These are phyloP conservation scores for Anniella stebbinsi DNA, from an alignment of 2,797 vertebrate species.

Conservation along the genomic window DNA sequence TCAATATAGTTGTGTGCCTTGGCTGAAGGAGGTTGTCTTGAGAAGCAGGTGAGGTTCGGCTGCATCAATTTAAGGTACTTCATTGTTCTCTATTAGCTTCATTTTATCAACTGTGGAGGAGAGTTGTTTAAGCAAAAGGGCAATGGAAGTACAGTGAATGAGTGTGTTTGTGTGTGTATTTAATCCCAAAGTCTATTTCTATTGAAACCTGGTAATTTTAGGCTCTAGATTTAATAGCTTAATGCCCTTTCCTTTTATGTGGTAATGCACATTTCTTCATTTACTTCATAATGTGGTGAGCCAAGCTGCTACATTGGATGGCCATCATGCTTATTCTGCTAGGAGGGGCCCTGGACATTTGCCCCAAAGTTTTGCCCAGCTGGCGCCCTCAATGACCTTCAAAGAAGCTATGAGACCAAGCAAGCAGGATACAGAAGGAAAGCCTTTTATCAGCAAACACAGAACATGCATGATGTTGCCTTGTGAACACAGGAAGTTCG, in stretches of 20 bases:
- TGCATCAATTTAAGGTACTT: not conserved
- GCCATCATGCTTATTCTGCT: not conserved
- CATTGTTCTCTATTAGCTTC: not conserved
- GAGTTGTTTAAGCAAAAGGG: not conserved
- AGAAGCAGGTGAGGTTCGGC: slow-evolving; percentile 4
- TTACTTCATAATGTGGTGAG: not conserved
- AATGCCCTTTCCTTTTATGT: not conserved
- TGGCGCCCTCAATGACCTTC: not conserved
- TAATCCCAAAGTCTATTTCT: not conserved
- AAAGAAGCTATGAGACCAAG: not conserved
- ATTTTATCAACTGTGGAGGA: not conserved
- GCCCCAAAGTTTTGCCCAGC: no score
- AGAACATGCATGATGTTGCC: no score
- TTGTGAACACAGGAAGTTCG: no score
- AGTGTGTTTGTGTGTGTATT: no score
- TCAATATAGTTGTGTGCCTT: slow-evolving; percentile 75
- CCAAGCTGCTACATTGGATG: not conserved
- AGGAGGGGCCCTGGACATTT: no score
- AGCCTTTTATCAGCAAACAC: no score
- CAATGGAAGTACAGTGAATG: not conserved
- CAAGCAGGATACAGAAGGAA: not conserved
- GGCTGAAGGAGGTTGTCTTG: slow-evolving; percentile 62
- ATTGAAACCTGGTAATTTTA: not conserved
- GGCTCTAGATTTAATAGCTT: not conserved
- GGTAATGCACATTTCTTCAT: not conserved